A percentile compares a stretch with the other conserved stretches of the same genome.
Evolutionary conservation across 2,797 vertebrate species (phyloP).

Genomic region (Chloroceryle amazona): DNA sequence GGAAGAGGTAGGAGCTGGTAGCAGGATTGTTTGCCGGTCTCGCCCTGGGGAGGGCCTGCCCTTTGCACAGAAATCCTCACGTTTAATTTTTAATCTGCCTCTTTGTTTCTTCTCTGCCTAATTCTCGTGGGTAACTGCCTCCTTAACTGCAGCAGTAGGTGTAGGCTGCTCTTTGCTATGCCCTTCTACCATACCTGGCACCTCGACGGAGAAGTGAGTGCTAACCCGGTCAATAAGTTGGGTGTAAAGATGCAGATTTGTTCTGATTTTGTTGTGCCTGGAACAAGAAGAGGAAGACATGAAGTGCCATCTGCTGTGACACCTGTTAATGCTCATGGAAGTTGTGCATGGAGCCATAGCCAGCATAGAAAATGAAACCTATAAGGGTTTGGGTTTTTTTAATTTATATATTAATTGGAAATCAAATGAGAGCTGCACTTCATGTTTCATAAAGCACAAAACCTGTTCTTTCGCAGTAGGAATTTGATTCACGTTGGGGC

Average conservation of each 20-base stretch:
- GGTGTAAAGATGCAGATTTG: neutral
- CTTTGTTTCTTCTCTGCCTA: neutral
- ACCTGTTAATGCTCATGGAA: neutral
- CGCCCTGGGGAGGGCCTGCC: neutral
- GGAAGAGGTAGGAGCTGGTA: conserved; percentile 89
- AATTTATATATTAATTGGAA: neutral
- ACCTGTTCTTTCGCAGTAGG: neutral
- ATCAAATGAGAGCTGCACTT: neutral
- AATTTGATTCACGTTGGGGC: neutral
- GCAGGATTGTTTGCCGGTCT: neutral
- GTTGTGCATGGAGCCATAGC: neutral
- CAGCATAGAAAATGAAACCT: neutral
- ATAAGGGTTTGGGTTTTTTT: neutral
- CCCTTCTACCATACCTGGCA: neutral
- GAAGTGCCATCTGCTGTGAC: neutral
- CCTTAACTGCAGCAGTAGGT: neutral
- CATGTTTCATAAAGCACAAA: neutral
- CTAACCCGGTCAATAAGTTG: neutral
- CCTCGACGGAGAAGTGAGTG: neutral
- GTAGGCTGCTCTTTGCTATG: neutral
- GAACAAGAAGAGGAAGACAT: neutral
- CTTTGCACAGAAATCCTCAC: neutral
- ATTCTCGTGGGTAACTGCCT: neutral
- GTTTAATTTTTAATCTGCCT: neutral
- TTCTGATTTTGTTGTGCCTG: neutral